A percentile compares a stretch with the other conserved stretches of the same genome.
These are phyloP conservation scores for Onychostoma macrolepis DNA, from an alignment of 2,113 vertebrate species.

Conservation along the genomic window DNA sequence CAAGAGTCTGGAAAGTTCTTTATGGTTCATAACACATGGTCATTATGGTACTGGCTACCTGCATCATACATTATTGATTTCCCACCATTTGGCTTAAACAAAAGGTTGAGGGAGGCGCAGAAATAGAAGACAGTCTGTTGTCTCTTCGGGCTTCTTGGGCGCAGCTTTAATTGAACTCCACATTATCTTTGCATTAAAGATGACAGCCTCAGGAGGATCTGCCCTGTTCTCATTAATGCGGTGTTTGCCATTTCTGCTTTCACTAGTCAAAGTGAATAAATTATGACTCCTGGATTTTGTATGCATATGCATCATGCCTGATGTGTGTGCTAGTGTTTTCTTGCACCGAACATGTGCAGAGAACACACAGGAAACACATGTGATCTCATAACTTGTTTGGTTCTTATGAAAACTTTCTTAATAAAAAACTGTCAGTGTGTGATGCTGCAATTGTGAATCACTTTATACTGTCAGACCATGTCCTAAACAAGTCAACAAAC, in stretches of 20 bases:
- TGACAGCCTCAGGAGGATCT: constrained; percentile 48
- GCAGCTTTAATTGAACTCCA: constrained; percentile 48
- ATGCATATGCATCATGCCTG: constrained; percentile 41
- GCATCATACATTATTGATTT: constrained; percentile 48
- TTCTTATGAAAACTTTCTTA: neutral
- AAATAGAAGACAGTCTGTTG: constrained; percentile 39
- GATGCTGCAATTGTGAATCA: too few species aligned
- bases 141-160: constrained; percentile 35
- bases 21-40: constrained; percentile 25
- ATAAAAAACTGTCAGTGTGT: too few species aligned
- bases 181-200: constrained; percentile 54
- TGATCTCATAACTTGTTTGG: neutral
- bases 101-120: constrained; percentile 37
- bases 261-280: constrained; percentile 57
- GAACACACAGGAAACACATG: neutral
- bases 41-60: constrained; percentile 35
- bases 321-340: constrained; percentile 18
- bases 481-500: too few species aligned
- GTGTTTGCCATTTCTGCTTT: constrained; percentile 47
- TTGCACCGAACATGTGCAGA: neutral
- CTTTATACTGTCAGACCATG: too few species aligned
- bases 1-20: neutral
- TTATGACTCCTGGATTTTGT: constrained; percentile 46
- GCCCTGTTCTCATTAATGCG: constrained; percentile 46
- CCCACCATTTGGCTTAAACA: constrained; percentile 45